Percentiles rank a stretch among this genome's conserved stretches.
Conservation (phyloP, 2,888 invertebrate genomes). For the Cryptus viduatorius region DNA sequence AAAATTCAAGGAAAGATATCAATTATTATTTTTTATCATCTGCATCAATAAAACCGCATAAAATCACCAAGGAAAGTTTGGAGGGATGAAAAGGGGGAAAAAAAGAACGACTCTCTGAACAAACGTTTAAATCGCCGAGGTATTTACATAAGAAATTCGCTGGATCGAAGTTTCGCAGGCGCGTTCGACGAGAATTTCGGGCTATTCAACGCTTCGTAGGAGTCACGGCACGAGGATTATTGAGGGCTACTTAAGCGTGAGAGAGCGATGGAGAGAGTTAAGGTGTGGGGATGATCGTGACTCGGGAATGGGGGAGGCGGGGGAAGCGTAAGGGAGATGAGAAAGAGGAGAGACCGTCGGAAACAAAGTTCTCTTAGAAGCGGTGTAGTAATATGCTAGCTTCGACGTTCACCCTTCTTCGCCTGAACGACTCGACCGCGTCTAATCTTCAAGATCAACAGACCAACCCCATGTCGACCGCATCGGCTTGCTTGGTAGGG, state of each 20-base stretch:
- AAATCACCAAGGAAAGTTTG: background rate
- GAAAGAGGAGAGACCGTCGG: slow-evolving; percentile 23
- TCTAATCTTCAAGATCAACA: slow-evolving; percentile 64
- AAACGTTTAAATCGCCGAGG: slow-evolving; percentile 29
- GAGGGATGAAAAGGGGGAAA: background rate
- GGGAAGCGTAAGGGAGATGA: slow-evolving; percentile 8
- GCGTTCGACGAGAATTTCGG: slow-evolving; percentile 43
- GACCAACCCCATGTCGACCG: slow-evolving; percentile 35
- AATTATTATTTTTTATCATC: slow-evolving; percentile 10
- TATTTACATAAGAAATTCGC: slow-evolving; percentile 60
- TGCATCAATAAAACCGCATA: background rate
- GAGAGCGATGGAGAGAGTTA: slow-evolving; percentile 24
- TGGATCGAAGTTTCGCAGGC: slow-evolving; percentile 10
- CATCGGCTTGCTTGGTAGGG: slow-evolving; percentile 13
- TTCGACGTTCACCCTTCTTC: slow-evolving; percentile 51
- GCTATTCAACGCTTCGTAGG: slow-evolving; percentile 41
- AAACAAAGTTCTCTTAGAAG: slow-evolving; percentile 54
- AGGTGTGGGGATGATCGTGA: slow-evolving; percentile 4
- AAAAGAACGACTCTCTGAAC: slow-evolving; percentile 20
- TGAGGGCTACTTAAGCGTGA: slow-evolving; percentile 44
- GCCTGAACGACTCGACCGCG: slow-evolving; percentile 55
- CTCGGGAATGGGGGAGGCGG: background rate
- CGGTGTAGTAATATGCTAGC: slow-evolving; percentile 46
- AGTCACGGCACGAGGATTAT: slow-evolving; percentile 53
- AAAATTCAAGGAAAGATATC: background rate